Evolutionary conservation across 2,113 vertebrate species (phyloP).

Genomic region (Eolophus roseicapilla): DNA sequence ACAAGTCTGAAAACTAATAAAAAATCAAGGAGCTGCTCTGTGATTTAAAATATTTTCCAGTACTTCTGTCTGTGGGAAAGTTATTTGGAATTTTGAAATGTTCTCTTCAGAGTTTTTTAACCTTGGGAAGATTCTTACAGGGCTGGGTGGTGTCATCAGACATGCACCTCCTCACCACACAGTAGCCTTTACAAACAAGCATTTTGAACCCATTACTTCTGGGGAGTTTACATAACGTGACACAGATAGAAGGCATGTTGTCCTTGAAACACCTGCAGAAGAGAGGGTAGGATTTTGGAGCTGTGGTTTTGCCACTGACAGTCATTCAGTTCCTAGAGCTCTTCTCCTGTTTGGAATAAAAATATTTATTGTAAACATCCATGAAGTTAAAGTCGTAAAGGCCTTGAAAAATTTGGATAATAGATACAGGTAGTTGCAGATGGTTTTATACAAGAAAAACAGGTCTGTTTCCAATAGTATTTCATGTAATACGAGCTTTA

Average conservation of each 20-base stretch:
- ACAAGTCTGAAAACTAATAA: neutral
- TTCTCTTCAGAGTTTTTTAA: neutral
- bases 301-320: neutral
- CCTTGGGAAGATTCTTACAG: neutral
- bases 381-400: neutral
- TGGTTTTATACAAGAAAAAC: neutral
- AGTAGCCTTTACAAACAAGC: neutral
- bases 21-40: neutral
- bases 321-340: neutral
- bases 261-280: neutral
- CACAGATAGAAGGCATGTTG: neutral
- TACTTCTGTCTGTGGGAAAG: neutral
- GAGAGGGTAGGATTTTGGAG: neutral
- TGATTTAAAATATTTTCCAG: neutral
- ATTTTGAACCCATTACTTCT: neutral
- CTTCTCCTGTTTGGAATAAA: neutral
- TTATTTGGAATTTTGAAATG: neutral
- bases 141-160: neutral
- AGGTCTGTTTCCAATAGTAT: neutral
- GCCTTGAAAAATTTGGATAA: neutral
- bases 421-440: neutral
- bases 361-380: neutral
- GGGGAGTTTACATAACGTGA: neutral
- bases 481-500: neutral
- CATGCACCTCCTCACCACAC: neutral